Evolutionary conservation across 2,113 vertebrate species (phyloP).

Genomic region (Panthera leo): DNA sequence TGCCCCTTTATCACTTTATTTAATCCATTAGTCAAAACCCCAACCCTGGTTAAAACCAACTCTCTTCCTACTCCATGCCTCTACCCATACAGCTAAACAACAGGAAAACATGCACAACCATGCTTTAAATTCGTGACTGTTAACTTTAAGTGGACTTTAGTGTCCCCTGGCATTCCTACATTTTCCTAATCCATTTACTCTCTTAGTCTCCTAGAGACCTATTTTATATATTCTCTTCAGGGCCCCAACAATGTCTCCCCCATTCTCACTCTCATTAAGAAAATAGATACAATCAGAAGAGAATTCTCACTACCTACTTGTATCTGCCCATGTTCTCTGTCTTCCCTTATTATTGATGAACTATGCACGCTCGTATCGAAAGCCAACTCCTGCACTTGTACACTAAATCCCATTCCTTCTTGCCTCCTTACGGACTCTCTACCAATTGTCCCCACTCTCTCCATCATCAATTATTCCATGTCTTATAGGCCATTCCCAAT

Average conservation of each 20-base stretch:
- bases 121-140: slow-evolving; percentile 8
- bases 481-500: not conserved
- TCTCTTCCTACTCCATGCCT: not conserved
- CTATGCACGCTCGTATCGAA: not conserved
- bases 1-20: not conserved
- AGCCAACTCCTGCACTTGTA: not conserved
- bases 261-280: not conserved
- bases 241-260: not conserved
- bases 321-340: not conserved
- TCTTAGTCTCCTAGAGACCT: not conserved
- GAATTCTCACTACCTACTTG: not conserved
- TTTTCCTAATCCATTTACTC: not conserved
- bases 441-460: not conserved
- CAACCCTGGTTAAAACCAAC: not conserved
- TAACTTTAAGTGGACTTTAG: slow-evolving; percentile 21
- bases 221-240: slow-evolving; percentile 23
- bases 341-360: not conserved
- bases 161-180: not conserved
- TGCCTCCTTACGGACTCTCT: not conserved
- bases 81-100: not conserved
- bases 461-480: not conserved
- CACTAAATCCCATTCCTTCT: not conserved
- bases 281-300: slow-evolving; percentile 17
- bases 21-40: not conserved
- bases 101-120: not conserved